Evolutionary conservation across 1,140 invertebrate genomes (phyloP), one percentile per base, ranked within the genome.

Genomic region (Drosophila sulfurigaster): DNA sequence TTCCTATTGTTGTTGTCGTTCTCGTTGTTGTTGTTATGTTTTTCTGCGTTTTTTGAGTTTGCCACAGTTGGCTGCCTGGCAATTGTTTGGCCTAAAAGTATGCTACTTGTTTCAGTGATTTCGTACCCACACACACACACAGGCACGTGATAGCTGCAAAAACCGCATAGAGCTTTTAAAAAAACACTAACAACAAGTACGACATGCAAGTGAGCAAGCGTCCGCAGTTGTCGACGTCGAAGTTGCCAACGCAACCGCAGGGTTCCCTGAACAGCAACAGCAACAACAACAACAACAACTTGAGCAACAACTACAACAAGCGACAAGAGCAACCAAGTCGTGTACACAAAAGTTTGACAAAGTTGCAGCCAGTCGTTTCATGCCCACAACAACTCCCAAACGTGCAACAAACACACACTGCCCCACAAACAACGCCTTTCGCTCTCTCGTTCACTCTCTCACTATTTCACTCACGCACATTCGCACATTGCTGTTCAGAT

Each of bases 11-110:
- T 54, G 46, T 16, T 63, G 54, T 58, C 52, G 64, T 41, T 58
- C 20, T 48, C 58, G 43, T 3, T 28, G 43, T n/a, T 54, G 35
- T 25, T 56, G 48, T 60, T 49, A 8, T 60, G 43, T 75, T 75
- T 66, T 74, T 66, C 48, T 28, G 54, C 45, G 38, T 71, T 77
- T 57, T 71, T 78, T 63, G 52, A 65, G 66, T 65, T 75, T 60
- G 32, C 71, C 59, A 75, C 75, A 60, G 70, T 60, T 75, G 71
- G 80, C 58, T 79, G 80, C 46, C 66, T 75, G 80, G 76, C 80
- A 79, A 82, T 83, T 83, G 81, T 83, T 79, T 68, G 80, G 80
- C 81, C 81, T 73, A 78, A 82, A 82, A 82, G 81, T 83, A 83
- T 80, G 81, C 81, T 79, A 78, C 74, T 77, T 82, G 81, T 82